Evolutionary conservation across 2,797 vertebrate species (phyloP), one percentile per base, ranked within the genome.

Genomic region (Acomys russatus): DNA sequence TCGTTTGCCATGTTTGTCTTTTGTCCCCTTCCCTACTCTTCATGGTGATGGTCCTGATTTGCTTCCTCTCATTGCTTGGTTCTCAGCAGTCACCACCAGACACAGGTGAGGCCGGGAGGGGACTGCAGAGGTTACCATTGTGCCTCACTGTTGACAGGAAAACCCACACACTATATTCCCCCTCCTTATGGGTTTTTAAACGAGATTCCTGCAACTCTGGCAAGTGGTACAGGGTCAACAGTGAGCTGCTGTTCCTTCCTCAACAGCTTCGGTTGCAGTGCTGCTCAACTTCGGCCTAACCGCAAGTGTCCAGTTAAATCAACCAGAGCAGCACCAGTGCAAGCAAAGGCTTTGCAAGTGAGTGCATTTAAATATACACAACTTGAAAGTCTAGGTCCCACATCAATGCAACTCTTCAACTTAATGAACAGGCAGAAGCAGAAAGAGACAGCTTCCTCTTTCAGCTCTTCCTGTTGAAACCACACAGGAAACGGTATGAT

Each of bases 401-500:
- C 3, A 71, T 89, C 44, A 87, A 18, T 95, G 51, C 73, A 84
- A 84, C 20, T 68, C 12, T 14, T 7, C 54, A 44, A 9, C 54
- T 84, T 70, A 80, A 28, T 59, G 35, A 85, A 96, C 91, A 90
- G 51, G 22, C 30, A 76, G 35, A 91, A 77, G n/a, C 54, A 18
- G 51, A 92, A 88, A 79, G 49, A 76, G 71, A 17, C 51, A 44
- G 17, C 49, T 88, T 84, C 59, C 5, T 4, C 51, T 89, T 91
- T 79, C 11, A 44, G 15, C 61, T 76, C 76, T 94, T 97, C 25
- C 30, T 89, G 12, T 51, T 93, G 54, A 88, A 92, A 87, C n/a
- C 79, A 9, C 22, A 35, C 23, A 35, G 8, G 35, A 6, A 22
- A 22, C 1, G 49, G 18, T 8, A 2, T 2, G 3, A 23, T 18